Base-by-base conservation (phyloP, 1,140 invertebrate genomes). In the Aphidius ervi region DNA sequence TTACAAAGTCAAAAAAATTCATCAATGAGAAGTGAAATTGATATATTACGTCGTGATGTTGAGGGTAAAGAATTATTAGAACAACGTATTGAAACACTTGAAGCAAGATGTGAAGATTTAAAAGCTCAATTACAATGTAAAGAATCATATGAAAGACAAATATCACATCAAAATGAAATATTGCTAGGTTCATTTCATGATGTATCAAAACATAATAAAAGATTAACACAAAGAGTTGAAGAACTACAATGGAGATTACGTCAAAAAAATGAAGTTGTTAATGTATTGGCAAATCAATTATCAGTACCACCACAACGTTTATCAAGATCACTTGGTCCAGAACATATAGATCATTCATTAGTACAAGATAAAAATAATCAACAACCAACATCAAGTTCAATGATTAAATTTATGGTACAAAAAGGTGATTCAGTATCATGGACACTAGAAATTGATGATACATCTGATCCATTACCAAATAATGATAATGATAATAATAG, bases 381-480 rank as follows among this genome's bases (percentile, higher is more conserved):
- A 20, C 40, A 16, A 5, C 86, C 86, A 1, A 80, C 82, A 54
- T 85, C 86, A 1, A 63, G 61, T 45, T 82, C 82, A 0, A 82
- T 88, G 69, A 86, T 92, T 23, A 91, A 91, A 70, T 88, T 86
- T 10, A 85, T 93, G 47, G 88, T 92, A 4, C 88, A 92, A 69
- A 92, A 92, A 69, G 86, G 86, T 47, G 90, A 91, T 69, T 92
- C 90, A 0, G 88, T 92, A 9, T 91, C 89, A 59, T 93, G 88
- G 85, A 89, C 91, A 4, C 74, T 92, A 9, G 89, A 92, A 68
- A 87, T 92, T 63, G 86, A 88, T 53, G 89, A 91, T 65, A 82
- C 84, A 6, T 83, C 61, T 0, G 65, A 67, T n/a, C 42, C 59
- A 4, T 23, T 64, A 23, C 60, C 63, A 4, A 50, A 57, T 8